Conservation (phyloP, 2,113 vertebrate genomes). For the Puma concolor region DNA sequence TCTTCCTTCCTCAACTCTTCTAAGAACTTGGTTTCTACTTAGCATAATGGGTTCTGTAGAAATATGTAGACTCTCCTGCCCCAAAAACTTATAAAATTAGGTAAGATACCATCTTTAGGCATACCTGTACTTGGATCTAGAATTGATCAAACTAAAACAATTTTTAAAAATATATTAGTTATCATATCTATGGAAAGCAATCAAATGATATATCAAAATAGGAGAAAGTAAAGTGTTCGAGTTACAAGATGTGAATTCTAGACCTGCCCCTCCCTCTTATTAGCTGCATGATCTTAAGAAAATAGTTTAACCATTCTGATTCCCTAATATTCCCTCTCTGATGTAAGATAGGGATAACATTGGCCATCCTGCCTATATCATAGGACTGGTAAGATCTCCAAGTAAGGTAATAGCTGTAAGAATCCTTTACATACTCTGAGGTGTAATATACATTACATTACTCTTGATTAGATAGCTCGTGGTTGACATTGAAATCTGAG, state of each 20-base stretch:
- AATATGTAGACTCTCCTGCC: background rate
- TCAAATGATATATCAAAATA: conserved; percentile 28
- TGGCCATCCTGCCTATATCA: background rate
- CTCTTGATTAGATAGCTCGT: background rate
- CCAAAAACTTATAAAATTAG: background rate
- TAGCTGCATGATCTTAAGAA: background rate
- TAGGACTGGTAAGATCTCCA: background rate
- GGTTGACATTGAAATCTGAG: conserved; percentile 47
- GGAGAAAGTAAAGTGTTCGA: background rate
- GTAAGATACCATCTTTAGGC: background rate
- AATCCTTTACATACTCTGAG: background rate
- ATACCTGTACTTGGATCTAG: background rate
- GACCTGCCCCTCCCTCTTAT: background rate
- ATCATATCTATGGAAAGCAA: conserved; percentile 19
- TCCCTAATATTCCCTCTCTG: background rate
- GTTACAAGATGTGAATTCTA: background rate
- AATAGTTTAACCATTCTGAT: background rate
- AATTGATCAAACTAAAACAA: conserved; percentile 15
- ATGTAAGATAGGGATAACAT: background rate
- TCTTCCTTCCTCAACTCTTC: background rate
- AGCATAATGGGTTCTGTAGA: background rate
- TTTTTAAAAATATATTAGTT: background rate
- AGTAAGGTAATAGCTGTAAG: background rate
- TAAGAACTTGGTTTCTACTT: conserved; percentile 29
- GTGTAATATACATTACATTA: background rate